Evolutionary conservation across 2,888 invertebrate genomes (phyloP), one percentile per base, ranked within the genome.

Genomic region (Sinopyrophorus schimmeli): DNA sequence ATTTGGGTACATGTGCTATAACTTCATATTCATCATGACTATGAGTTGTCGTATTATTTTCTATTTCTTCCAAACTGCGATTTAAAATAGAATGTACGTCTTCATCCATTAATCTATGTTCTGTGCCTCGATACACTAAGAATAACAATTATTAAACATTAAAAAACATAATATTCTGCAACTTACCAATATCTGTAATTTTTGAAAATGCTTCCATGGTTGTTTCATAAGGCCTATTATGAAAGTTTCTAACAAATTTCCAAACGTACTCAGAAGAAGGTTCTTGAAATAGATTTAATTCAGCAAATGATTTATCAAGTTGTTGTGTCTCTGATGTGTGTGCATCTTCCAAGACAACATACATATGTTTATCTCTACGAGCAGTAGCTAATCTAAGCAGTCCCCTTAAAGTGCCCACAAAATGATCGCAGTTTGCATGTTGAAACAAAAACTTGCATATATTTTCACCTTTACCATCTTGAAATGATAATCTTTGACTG

Each of bases 161-260:
- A 31, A 21, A 31, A 55, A 42, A 16, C 15, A 14, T 31, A 17
- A 16, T 21, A 21, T n/a, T n/a, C n/a, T n/a, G n/a, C n/a, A n/a
- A n/a, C 74, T 80, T 78, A 77, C 82, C 82, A 66, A 87, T 86
- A 73, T 89, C 87, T 6, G 90, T 87, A 14, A 94, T 80, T 74
- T 92, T 92, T 14, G 91, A 86, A 72, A 94, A 91, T 1, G 91
- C 87, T 63, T 88, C 89, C 76, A 92, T 71, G 0, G 92, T 88
- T 1, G 90, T 86, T 65, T 87, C 88, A 66, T 89, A 89, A 0
- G 94, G 92, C 65, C 89, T 79, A 48, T 81, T 76, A 55, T 79
- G 80, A 44, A 81, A 74, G 65, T 79, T 80, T 58, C 75, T 76
- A 12, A 82, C 72, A 60, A 82, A 76, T 50, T 76, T 77, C 86